Conservation (phyloP, 2,888 invertebrate genomes). For the Leucophenga maculata region DNA sequence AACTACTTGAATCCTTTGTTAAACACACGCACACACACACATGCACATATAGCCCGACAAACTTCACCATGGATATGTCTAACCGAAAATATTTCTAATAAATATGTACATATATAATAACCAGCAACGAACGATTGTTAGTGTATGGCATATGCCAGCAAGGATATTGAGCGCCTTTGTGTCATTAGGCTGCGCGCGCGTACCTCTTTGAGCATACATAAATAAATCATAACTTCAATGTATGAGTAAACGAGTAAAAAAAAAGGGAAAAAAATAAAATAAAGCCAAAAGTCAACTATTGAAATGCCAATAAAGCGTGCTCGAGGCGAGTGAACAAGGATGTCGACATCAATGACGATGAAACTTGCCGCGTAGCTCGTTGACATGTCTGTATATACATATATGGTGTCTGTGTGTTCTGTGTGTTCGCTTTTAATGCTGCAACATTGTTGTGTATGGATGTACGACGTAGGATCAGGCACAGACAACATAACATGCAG, state of each 20-base stretch:
- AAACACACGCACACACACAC: not conserved
- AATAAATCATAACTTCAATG: slow-evolving; percentile 57
- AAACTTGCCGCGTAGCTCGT: slow-evolving; percentile 35
- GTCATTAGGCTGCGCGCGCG: slow-evolving; percentile 51
- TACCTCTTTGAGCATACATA: slow-evolving; percentile 55
- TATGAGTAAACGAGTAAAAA: not conserved
- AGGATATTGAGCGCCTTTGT: slow-evolving; percentile 52
- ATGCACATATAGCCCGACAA: too few relatives aligned
- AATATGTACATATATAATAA: slow-evolving; percentile 12
- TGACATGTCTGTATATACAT: slow-evolving; percentile 37
- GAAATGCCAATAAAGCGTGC: slow-evolving; percentile 62
- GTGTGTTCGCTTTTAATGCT: not conserved
- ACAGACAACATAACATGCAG: not conserved
- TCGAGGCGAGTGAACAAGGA: slow-evolving; percentile 38
- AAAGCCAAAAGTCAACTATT: slow-evolving; percentile 55
- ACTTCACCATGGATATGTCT: not conserved
- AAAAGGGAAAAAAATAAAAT: too few relatives aligned
- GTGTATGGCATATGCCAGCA: not conserved
- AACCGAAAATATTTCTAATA: slow-evolving; percentile 23
- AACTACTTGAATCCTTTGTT: too few relatives aligned
- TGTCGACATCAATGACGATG: slow-evolving; percentile 36
- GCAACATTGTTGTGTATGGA: slow-evolving; percentile 9
- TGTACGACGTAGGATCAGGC: not conserved
- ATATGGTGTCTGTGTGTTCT: not conserved
- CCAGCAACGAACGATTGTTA: not conserved